phyloP scores from a whole-genome alignment of 1,140 invertebrate species.

The Doryteuthis pealeii region DNA sequence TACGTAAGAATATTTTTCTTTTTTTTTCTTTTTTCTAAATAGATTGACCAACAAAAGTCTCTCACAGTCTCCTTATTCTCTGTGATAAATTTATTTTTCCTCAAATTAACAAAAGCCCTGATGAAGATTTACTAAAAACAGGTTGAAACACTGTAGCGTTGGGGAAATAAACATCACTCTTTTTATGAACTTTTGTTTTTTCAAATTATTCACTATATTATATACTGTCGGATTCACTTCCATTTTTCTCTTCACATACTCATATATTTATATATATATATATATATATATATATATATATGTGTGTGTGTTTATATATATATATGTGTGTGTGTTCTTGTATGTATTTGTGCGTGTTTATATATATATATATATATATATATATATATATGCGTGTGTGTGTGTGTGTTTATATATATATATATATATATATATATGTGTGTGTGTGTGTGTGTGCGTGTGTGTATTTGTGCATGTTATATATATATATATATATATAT shows the following conservation, averaged over 20 bases:
- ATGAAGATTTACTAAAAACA: too few species aligned
- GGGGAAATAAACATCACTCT: too few species aligned
- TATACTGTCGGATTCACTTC: too few species aligned
- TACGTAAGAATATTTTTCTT: too few species aligned
- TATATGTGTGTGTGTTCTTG: slow-evolving; percentile 13
- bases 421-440: neutral
- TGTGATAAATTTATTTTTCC: too few species aligned
- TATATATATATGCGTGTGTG: slow-evolving; percentile 18
- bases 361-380: slow-evolving; percentile 21
- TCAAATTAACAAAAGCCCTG: too few species aligned
- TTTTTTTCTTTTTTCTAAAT: neutral
- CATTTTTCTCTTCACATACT: slow-evolving; percentile 12
- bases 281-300: neutral
- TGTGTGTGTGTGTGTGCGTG: neutral
- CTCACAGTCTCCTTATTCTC: too few species aligned
- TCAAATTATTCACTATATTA: too few species aligned
- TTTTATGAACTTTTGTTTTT: too few species aligned
- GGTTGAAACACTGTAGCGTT: too few species aligned
- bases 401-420: slow-evolving; percentile 13
- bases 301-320: slow-evolving; percentile 16
- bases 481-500: slow-evolving; percentile 6
- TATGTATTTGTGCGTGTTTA: slow-evolving; percentile 11
- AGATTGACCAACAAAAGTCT: too few species aligned
- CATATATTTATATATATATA: slow-evolving; percentile 17
- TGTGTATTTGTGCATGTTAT: neutral